Evolutionary conservation across 1,140 invertebrate species (phyloP).

Genomic region (Papilio polytes): DNA sequence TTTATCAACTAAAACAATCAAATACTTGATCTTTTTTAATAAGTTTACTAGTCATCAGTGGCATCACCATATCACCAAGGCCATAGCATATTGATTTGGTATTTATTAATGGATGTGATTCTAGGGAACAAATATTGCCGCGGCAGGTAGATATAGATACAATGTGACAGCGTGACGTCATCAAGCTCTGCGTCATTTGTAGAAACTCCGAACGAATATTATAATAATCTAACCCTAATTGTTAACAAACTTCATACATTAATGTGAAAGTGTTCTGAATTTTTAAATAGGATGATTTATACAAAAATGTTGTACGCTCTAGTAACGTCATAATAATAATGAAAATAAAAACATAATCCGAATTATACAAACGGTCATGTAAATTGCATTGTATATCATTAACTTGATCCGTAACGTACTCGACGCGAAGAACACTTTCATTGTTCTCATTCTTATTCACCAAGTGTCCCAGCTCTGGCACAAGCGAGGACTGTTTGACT

Average conservation of each 20-base stretch:
- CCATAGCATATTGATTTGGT: too few species aligned
- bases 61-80: too few species aligned
- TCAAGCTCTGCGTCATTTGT: too few species aligned
- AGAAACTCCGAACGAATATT: too few species aligned
- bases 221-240: too few species aligned
- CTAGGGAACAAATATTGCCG: too few species aligned
- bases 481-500: constrained; percentile 28
- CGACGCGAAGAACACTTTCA: constrained; percentile 10
- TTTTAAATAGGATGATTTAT: background rate
- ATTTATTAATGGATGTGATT: background rate
- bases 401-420: constrained; percentile 7
- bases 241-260: too few species aligned
- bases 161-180: background rate
- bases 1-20: too few species aligned
- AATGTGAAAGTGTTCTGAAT: constrained; percentile 3
- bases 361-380: constrained; percentile 7
- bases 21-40: too few species aligned
- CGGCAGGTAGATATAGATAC: too few species aligned
- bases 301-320: background rate
- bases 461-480: constrained; percentile 20
- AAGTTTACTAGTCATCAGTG: too few species aligned
- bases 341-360: background rate
- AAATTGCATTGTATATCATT: constrained; percentile 20
- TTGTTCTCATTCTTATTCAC: constrained; percentile 38
- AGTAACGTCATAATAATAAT: constrained; percentile 11